phyloP scores from a whole-genome alignment of 2,797 vertebrate genomes.

The Austrolebias charrua region DNA sequence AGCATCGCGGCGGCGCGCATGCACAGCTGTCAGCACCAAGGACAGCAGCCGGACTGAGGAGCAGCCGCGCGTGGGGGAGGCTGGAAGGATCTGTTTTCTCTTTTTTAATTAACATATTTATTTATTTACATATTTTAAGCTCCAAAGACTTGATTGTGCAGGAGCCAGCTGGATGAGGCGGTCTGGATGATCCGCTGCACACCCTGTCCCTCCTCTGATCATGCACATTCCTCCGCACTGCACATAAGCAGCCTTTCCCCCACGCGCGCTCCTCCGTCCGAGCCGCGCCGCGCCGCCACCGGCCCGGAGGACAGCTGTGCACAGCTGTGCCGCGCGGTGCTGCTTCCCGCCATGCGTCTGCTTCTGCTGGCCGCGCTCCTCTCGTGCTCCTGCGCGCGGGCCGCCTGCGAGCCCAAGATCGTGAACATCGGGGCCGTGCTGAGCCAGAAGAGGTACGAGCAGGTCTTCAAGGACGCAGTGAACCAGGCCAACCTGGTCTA shows the following conservation, averaged over 20 bases:
- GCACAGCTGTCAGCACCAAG: constrained; percentile 84
- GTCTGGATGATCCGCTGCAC: constrained; percentile 26
- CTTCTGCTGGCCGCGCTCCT: constrained; percentile 87
- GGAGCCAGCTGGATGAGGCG: constrained; percentile 40
- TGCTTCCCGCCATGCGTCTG: constrained; percentile 84
- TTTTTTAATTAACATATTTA: too few species aligned
- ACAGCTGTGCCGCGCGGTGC: constrained; percentile 55
- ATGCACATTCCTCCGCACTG: constrained; percentile 78
- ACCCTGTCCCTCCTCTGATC: constrained; percentile 37
- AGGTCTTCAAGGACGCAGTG: constrained; percentile 94
- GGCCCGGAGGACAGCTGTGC: constrained; percentile 45
- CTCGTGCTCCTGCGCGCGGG: constrained; percentile 88
- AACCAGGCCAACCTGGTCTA: constrained; percentile 91
- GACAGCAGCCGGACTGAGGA: constrained; percentile 77
- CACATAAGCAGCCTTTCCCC: constrained; percentile 52
- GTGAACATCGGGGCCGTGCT: constrained; percentile 96
- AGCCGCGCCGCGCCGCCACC: constrained; percentile 52
- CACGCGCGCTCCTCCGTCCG: constrained; percentile 33
- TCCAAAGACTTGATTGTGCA: constrained; percentile 17
- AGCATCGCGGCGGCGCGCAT: constrained; percentile 63
- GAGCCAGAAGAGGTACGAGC: constrained; percentile 95
- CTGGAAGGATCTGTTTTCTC: neutral
- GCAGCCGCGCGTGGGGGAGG: constrained; percentile 30
- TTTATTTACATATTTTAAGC: too few species aligned
- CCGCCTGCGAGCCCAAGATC: constrained; percentile 92